Percentiles rank a stretch among this genome's conserved stretches.
These are phyloP conservation scores for Hyaena hyaena DNA, from an alignment of 2,113 vertebrate genomes.

Conservation along the genomic window DNA sequence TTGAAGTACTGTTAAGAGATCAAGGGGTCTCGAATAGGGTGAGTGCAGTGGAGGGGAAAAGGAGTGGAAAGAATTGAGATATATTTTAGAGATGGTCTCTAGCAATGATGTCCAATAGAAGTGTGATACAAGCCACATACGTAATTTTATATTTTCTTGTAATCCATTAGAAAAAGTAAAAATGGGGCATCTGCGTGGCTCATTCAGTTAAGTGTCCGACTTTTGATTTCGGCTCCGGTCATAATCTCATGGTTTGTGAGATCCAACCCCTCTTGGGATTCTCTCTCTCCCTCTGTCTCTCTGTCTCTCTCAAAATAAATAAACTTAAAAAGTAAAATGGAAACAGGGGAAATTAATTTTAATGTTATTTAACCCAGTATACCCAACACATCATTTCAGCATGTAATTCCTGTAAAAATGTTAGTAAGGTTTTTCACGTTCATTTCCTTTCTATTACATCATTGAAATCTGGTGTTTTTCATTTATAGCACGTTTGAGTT, in stretches of 20 bases:
- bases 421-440: background rate
- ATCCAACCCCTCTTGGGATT: background rate
- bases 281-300: background rate
- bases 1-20: conserved; percentile 16
- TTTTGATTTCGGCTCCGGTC: background rate
- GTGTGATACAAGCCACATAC: background rate
- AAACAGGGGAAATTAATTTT: conserved; percentile 28
- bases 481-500: background rate
- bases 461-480: conserved; percentile 43
- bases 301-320: background rate
- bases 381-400: background rate
- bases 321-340: background rate
- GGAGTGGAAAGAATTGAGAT: background rate
- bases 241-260: background rate
- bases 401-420: background rate
- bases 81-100: background rate
- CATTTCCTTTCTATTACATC: background rate
- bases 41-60: background rate
- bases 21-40: background rate
- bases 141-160: conserved; percentile 19
- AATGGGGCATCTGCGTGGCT: background rate
- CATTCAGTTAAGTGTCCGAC: background rate
- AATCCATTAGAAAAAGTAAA: background rate
- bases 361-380: conserved; percentile 20
- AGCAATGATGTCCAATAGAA: background rate